Evolutionary conservation across 92 coral and sea anemone species (phyloP).

Genomic region (Diadumene lineata): DNA sequence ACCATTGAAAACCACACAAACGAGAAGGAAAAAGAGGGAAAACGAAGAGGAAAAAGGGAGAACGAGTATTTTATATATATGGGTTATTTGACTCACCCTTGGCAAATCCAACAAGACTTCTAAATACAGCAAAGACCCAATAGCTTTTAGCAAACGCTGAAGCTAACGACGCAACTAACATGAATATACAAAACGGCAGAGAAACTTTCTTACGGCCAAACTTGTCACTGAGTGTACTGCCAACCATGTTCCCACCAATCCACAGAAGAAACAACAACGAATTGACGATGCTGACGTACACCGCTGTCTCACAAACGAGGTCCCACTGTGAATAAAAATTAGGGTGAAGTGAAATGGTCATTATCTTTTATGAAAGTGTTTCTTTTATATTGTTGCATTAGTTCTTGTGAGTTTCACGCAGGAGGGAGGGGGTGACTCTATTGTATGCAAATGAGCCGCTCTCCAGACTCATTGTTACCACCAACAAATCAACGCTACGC

Average conservation of each 20-base stretch:
- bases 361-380: too few relatives aligned
- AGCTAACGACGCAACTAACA: conserved; percentile 27
- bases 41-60: neutral
- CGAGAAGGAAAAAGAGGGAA: neutral
- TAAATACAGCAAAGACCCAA: conserved; percentile 55
- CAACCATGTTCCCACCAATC: conserved; percentile 33
- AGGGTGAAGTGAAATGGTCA: neutral
- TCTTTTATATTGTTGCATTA: too few relatives aligned
- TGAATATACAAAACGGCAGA: conserved; percentile 27
- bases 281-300: conserved; percentile 41
- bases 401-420: too few relatives aligned
- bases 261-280: conserved; percentile 42
- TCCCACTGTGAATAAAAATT: conserved; percentile 44
- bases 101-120: conserved; percentile 41
- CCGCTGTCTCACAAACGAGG: conserved; percentile 62
- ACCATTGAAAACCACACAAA: neutral
- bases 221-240: conserved; percentile 51
- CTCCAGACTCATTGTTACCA: too few relatives aligned
- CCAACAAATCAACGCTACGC: too few relatives aligned
- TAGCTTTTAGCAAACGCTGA: conserved; percentile 43
- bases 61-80: too few relatives aligned
- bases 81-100: conserved; percentile 45
- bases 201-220: conserved; percentile 39
- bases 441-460: too few relatives aligned
- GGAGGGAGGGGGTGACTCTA: too few relatives aligned